Base-by-base conservation (phyloP, 2,113 vertebrate genomes). In the Tichodroma muraria region DNA sequence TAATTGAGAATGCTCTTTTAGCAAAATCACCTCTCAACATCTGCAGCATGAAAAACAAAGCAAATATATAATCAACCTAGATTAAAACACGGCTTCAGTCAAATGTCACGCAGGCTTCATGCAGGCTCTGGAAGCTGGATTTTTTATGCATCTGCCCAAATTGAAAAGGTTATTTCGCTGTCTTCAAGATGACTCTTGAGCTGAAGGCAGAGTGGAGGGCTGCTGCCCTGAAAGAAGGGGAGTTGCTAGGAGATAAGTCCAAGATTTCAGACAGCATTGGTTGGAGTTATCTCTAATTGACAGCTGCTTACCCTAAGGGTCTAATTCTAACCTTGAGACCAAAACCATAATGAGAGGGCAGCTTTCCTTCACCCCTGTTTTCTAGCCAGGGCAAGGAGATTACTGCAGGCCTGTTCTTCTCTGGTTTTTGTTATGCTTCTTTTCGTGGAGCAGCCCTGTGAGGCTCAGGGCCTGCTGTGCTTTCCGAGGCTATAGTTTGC, bases 271-370 rank as follows among this genome's bases (percentile, higher is more conserved):
- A 96, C 97, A 93, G 96, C 97, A 97, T 97, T 98, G 98, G 98
- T 97, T 15, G 90, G 97, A 98, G 98, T 98, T 99, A 98, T 99
- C 99, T 98, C 98, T 99, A 99, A 99, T 99, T 99, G 99, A 99
- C 99, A 99, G 99, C 99, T 99, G 98, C 98, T 98, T 98, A 98
- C 98, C 99, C 98, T 98, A 96, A 98, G 98, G 99, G 98, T 98
- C 98, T 98, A 97, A 98, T 98, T 98, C 98, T 98, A 99, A 99
- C 99, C 99, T 98, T 96, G 97, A 97, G 98, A 98, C 98, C 98
- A 97, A 97, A 96, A 96, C 95, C 97, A 98, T 98, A 99, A 99
- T 98, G 98, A 98, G 98, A 98, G 98, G 98, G 98, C 98, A 99
- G 98, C 95, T 97, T 98, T 98, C 97, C 97, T 96, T 98, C 98